Base-by-base conservation (phyloP, 2,888 invertebrate species). In the Gisinianus flammeolus region DNA sequence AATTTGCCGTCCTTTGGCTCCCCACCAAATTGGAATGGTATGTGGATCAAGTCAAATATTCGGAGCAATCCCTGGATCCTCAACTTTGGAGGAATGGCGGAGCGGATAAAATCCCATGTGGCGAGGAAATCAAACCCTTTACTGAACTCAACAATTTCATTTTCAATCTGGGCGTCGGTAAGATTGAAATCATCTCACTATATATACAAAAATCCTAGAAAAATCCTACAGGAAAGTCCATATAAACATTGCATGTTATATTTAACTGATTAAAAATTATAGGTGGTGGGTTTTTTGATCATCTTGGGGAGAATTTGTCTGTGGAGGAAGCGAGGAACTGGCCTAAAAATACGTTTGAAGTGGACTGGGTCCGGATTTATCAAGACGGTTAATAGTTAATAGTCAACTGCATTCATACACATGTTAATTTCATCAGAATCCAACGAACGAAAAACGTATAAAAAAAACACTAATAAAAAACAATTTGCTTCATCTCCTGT, bases 141-240 rank as follows among this genome's bases (percentile, higher is more conserved):
- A 74, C 75, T 22, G 76, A 81, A 66, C 81, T 76, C 10, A 76
- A 79, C 22, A 83, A 81, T 56, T 81, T 83, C 35, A 81, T 84
- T 30, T 78, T 84, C 10, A 84, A 84, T 73, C 16, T 84, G 30
- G 84, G 80, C 24, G 83, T 84, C 24, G 84, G 84, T 5, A 83
- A 83, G 33, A 72, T n/a, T n/a, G n/a, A n/a, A n/a, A n/a, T n/a
- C n/a, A n/a, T n/a, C n/a, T n/a, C n/a, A n/a, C n/a, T n/a, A n/a
- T n/a, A n/a, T n/a, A n/a, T n/a, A n/a, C n/a, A n/a, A n/a, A n/a
- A n/a, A n/a, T n/a, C n/a, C n/a, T n/a, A n/a, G n/a, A n/a, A n/a
- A n/a, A n/a, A n/a, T n/a, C n/a, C n/a, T n/a, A n/a, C n/a, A n/a
- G n/a, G n/a, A n/a, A n/a, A n/a, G n/a, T n/a, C n/a, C n/a, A n/a